A percentile compares a stretch with the other conserved stretches of the same genome.
Evolutionary conservation across 2,113 vertebrate species (phyloP).

Genomic region (Pyxicephalus adspersus): DNA sequence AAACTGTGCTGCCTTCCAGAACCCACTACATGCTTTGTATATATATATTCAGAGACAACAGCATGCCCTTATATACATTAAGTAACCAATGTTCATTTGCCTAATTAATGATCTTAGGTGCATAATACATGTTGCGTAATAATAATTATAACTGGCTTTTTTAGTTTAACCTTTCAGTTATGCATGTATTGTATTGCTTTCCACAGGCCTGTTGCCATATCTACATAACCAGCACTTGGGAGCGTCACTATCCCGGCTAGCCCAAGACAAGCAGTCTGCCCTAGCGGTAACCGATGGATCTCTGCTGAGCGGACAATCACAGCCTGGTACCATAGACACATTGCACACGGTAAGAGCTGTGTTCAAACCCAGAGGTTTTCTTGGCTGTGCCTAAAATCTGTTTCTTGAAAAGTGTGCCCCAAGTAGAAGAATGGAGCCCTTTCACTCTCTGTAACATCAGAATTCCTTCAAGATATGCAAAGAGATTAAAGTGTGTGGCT

Average conservation of each 20-base stretch:
- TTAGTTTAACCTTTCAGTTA: background rate
- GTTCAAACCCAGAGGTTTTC: background rate
- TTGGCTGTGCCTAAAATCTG: background rate
- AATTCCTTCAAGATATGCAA: no score
- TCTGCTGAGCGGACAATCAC: slow-evolving; percentile 64
- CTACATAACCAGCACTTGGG: slow-evolving; percentile 74
- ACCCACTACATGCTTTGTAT: no score
- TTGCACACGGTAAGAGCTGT: background rate
- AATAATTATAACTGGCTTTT: no score
- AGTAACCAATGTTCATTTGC: no score
- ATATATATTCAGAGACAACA: no score
- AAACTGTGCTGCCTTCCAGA: no score
- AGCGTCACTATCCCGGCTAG: slow-evolving; percentile 63
- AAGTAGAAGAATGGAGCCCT: background rate
- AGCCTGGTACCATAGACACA: slow-evolving; percentile 65
- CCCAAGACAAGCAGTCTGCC: slow-evolving; percentile 72
- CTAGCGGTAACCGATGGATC: slow-evolving; percentile 68
- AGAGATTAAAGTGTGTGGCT: no score
- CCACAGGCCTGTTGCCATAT: slow-evolving; percentile 76
- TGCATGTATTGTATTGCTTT: background rate
- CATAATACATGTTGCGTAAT: no score
- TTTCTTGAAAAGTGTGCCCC: background rate
- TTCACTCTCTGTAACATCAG: background rate
- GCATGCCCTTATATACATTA: no score
- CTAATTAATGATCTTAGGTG: no score